phyloP scores from a whole-genome alignment of 1,140 invertebrate genomes.

The Telenomus remus region DNA sequence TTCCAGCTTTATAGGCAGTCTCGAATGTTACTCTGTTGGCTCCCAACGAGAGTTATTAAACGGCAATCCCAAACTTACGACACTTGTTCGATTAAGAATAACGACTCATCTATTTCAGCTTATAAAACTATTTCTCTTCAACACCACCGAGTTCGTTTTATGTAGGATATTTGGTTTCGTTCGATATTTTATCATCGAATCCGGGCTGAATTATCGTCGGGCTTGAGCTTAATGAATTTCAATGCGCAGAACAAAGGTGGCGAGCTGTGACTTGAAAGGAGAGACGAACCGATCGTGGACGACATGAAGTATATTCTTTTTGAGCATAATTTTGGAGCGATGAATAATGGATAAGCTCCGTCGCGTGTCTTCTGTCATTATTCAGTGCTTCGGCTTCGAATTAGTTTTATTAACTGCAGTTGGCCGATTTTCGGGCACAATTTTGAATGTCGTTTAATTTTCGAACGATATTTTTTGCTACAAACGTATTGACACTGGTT shows the following conservation, averaged over 20 bases:
- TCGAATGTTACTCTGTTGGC: constrained; percentile 33
- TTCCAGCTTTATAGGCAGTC: constrained; percentile 45
- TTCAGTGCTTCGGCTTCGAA: constrained; percentile 54
- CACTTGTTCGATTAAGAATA: not conserved
- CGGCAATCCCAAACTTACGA: not conserved
- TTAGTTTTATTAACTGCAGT: constrained; percentile 35
- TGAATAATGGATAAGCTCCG: constrained; percentile 73
- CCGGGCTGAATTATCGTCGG: too few relatives aligned
- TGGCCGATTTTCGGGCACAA: constrained; percentile 30
- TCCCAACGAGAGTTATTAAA: constrained; percentile 3
- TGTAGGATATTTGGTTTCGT: too few relatives aligned
- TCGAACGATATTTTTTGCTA: too few relatives aligned
- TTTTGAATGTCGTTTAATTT: constrained; percentile 23
- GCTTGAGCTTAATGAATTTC: too few relatives aligned
- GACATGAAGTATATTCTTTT: constrained; percentile 66
- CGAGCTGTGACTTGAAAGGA: constrained; percentile 17
- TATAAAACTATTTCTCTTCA: not conserved
- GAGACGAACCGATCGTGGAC: not conserved
- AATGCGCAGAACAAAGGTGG: constrained; percentile 4
- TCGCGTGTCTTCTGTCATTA: constrained; percentile 72
- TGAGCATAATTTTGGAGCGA: constrained; percentile 63
- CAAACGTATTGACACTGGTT: too few relatives aligned
- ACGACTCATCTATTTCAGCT: not conserved
- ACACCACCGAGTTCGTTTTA: too few relatives aligned
- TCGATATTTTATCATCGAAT: too few relatives aligned